A percentile compares a stretch with the other conserved stretches of the same genome.
Evolutionary conservation across 2,888 invertebrate species (phyloP).

Genomic region (Euzetes globulus): DNA sequence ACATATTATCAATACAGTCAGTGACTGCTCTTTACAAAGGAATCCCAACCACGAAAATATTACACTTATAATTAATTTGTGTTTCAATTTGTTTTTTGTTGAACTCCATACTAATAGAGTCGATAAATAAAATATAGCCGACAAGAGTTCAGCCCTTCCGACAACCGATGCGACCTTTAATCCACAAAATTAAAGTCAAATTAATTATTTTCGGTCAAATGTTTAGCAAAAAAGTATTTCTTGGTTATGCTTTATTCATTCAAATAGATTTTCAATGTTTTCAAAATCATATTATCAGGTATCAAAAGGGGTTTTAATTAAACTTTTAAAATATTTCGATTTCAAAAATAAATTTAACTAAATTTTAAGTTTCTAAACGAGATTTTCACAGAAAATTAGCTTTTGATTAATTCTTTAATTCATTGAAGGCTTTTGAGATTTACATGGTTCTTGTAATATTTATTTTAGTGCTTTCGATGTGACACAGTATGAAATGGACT

Average conservation of each 20-base stretch:
- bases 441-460: too few relatives aligned
- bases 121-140: constrained; percentile 48
- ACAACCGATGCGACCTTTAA: constrained; percentile 46
- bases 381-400: neutral
- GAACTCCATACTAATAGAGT: constrained; percentile 43
- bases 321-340: too few relatives aligned
- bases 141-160: constrained; percentile 50
- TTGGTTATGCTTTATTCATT: too few relatives aligned
- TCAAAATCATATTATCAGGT: too few relatives aligned
- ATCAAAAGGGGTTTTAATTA: too few relatives aligned
- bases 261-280: too few relatives aligned
- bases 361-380: too few relatives aligned
- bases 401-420: neutral
- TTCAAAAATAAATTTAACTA: neutral
- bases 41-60: constrained; percentile 47
- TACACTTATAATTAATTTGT: constrained; percentile 23
- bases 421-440: too few relatives aligned
- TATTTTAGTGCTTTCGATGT: neutral
- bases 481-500: too few relatives aligned
- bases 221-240: too few relatives aligned
- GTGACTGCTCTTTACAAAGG: constrained; percentile 49
- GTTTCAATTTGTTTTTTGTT: constrained; percentile 1
- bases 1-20: constrained; percentile 45
- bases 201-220: too few relatives aligned
- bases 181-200: neutral